Evolutionary conservation across 1,140 invertebrate genomes (phyloP).

Genomic region (Pogonus chalceus): DNA sequence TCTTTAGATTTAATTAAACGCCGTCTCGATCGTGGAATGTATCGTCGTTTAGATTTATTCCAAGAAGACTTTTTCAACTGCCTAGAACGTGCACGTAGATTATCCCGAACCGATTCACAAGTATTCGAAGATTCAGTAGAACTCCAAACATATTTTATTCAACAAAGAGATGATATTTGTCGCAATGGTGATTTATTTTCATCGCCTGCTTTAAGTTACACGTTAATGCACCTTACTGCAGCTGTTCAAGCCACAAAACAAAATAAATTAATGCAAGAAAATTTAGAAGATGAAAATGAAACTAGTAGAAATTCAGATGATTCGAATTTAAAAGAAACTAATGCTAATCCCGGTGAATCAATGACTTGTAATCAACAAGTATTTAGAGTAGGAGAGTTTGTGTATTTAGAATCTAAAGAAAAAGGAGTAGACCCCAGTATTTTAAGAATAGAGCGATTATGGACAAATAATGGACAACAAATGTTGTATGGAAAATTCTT

Average conservation of each 20-base stretch:
- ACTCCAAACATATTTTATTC: slow-evolving; percentile 85
- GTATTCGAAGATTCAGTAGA: slow-evolving; percentile 89
- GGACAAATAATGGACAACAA: slow-evolving; percentile 74
- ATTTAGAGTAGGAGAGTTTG: slow-evolving; percentile 79
- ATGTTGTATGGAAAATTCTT: slow-evolving; percentile 86
- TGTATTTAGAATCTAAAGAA: slow-evolving; percentile 74
- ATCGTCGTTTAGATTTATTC: slow-evolving; percentile 86
- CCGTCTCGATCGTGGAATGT: slow-evolving; percentile 74
- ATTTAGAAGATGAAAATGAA: slow-evolving; percentile 62
- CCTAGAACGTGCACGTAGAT: slow-evolving; percentile 75
- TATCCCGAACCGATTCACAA: slow-evolving; percentile 85
- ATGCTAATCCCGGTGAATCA: slow-evolving; percentile 34
- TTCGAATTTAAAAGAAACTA: slow-evolving; percentile 28
- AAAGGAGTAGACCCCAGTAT: slow-evolving; percentile 72
- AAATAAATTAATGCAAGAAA: slow-evolving; percentile 66
- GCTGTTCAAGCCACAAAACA: slow-evolving; percentile 66
- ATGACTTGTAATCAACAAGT: slow-evolving; percentile 62
- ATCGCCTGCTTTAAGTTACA: slow-evolving; percentile 79
- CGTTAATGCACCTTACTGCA: slow-evolving; percentile 57
- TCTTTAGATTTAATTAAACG: slow-evolving; percentile 80
- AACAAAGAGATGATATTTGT: slow-evolving; percentile 63
- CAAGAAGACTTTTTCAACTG: slow-evolving; percentile 95
- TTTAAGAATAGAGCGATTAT: slow-evolving; percentile 77
- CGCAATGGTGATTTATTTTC: slow-evolving; percentile 67
- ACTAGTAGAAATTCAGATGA: slow-evolving; percentile 36